Percentiles rank a stretch among this genome's conserved stretches.
Evolutionary conservation across 2,888 invertebrate genomes (phyloP).

Genomic region (Trachelus troglodyta): DNA sequence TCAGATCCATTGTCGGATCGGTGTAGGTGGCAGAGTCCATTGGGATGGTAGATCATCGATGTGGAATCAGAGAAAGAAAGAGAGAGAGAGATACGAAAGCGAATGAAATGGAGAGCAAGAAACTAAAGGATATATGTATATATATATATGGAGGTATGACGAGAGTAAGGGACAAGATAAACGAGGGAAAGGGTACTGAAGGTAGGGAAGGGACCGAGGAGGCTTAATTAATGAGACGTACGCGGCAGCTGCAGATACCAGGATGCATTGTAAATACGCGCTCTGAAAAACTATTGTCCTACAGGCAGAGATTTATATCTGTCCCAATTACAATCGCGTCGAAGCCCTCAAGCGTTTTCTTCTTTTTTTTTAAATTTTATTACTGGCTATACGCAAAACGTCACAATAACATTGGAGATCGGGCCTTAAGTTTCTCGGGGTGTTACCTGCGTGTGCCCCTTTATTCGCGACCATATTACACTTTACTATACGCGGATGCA

Average conservation of each 20-base stretch:
- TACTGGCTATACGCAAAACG: neutral
- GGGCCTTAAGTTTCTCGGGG: neutral
- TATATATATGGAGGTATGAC: slow-evolving; percentile 7
- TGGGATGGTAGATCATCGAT: neutral
- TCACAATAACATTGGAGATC: neutral
- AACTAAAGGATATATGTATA: neutral
- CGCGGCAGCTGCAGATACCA: slow-evolving; percentile 62
- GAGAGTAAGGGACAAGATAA: slow-evolving; percentile 20
- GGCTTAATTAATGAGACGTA: slow-evolving; percentile 65
- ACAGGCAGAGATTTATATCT: slow-evolving; percentile 59
- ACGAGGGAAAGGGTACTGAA: slow-evolving; percentile 23
- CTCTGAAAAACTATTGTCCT: slow-evolving; percentile 62
- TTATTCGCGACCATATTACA: neutral
- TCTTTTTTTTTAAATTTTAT: neutral
- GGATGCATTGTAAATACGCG: slow-evolving; percentile 60
- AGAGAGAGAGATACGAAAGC: neutral
- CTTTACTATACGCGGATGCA: slow-evolving; percentile 4
- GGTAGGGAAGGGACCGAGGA: slow-evolving; percentile 31
- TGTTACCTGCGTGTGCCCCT: neutral
- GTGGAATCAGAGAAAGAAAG: neutral
- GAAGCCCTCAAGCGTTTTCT: slow-evolving; percentile 6
- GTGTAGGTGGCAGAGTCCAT: neutral
- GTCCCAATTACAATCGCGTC: slow-evolving; percentile 59
- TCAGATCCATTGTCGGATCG: neutral
- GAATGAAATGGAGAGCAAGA: neutral